Percentiles rank a stretch among this genome's conserved stretches.
Conservation (phyloP, 1,140 invertebrate species). For the Hycleus phaleratus region DNA sequence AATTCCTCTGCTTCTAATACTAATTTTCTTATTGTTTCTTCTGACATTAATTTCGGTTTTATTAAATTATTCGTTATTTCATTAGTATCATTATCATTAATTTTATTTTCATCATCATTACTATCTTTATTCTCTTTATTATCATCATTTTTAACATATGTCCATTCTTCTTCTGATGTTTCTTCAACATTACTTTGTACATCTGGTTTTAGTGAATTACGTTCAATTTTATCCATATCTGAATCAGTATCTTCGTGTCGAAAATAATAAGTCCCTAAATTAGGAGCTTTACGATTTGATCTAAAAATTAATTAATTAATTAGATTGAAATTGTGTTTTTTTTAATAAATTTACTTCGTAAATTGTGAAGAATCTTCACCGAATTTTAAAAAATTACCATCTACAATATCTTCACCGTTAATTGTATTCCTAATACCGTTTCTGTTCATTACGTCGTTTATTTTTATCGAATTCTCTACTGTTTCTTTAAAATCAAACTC, state of each 20-base stretch:
- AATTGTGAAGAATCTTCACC: constrained; percentile 25
- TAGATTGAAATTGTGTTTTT: neutral
- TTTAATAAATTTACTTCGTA: constrained; percentile 17
- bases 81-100: constrained; percentile 37
- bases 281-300: constrained; percentile 63
- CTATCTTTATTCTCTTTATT: constrained; percentile 35
- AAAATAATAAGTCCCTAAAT: constrained; percentile 75
- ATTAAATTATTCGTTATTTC: constrained; percentile 27
- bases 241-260: constrained; percentile 78
- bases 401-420: constrained; percentile 5
- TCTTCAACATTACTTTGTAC: constrained; percentile 51
- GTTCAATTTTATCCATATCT: constrained; percentile 45
- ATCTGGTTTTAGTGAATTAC: constrained; percentile 27
- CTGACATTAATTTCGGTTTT: constrained; percentile 22
- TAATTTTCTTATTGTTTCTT: constrained; percentile 53
- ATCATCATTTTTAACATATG: constrained; percentile 46
- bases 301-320: constrained; percentile 9
- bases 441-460: constrained; percentile 13
- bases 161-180: constrained; percentile 66
- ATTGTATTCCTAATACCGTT: constrained; percentile 3
- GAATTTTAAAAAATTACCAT: constrained; percentile 5
- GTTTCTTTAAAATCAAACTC: constrained; percentile 4
- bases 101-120: constrained; percentile 37
- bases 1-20: constrained; percentile 65
- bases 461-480: neutral